A percentile compares a stretch with the other conserved stretches of the same genome.
These are phyloP conservation scores for Dicerorhinus sumatrensis DNA, from an alignment of 2,113 vertebrate genomes.

Conservation along the genomic window DNA sequence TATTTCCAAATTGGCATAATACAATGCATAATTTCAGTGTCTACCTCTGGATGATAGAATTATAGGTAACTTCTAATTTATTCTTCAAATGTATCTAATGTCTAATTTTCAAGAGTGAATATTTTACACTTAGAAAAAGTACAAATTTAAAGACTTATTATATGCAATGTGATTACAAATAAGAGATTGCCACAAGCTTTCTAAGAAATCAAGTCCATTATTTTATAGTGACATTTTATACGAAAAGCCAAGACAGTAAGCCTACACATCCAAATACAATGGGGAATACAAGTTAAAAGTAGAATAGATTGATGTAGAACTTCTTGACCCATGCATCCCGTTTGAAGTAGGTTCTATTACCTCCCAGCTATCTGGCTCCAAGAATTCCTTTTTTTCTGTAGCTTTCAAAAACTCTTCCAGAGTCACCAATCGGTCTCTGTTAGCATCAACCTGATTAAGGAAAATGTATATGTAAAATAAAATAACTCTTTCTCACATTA, in stretches of 20 bases:
- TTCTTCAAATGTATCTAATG: constrained; percentile 34
- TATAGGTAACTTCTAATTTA: constrained; percentile 45
- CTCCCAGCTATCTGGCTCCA: constrained; percentile 99
- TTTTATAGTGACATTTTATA: constrained; percentile 28
- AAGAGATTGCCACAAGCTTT: background rate
- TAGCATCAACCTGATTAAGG: constrained; percentile 92
- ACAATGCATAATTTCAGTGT: constrained; percentile 25
- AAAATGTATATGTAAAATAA: constrained; percentile 60
- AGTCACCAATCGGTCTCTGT: constrained; percentile 96
- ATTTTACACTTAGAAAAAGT: constrained; percentile 35
- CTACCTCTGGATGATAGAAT: background rate
- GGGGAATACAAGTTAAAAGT: background rate
- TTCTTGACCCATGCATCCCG: background rate
- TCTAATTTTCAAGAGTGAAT: constrained; percentile 43
- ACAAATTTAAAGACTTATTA: constrained; percentile 28
- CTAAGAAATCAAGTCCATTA: constrained; percentile 36
- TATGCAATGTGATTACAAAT: constrained; percentile 1
- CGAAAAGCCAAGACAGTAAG: background rate
- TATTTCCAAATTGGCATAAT: background rate
- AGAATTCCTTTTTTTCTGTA: constrained; percentile 96
- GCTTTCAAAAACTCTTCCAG: constrained; percentile 95
- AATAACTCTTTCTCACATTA: constrained; percentile 25
- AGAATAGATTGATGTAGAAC: background rate
- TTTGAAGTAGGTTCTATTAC: constrained; percentile 84
- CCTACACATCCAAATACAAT: background rate